phyloP scores from a whole-genome alignment of 2,888 invertebrate genomes.

The Acrocyrtus sp. region DNA sequence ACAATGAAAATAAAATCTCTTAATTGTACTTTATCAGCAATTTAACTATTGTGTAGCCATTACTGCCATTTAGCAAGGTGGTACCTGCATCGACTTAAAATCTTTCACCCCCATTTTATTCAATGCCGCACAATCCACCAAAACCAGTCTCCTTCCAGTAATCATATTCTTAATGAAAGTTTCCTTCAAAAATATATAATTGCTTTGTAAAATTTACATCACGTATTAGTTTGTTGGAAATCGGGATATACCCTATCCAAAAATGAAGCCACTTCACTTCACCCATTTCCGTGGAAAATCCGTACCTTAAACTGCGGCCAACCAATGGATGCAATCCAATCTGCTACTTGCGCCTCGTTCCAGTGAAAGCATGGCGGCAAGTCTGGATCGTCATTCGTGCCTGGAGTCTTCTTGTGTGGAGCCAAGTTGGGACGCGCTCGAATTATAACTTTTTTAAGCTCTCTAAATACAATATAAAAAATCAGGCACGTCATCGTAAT shows the following conservation, averaged over 20 bases:
- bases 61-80: too few relatives aligned
- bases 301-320: slow-evolving; percentile 44
- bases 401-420: slow-evolving; percentile 11
- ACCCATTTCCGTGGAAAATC: too few relatives aligned
- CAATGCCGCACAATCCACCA: slow-evolving; percentile 55
- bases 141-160: slow-evolving; percentile 52
- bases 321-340: slow-evolving; percentile 52
- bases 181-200: slow-evolving; percentile 33
- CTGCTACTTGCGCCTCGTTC: slow-evolving; percentile 53
- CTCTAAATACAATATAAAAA: too few relatives aligned
- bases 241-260: background rate
- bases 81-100: slow-evolving; percentile 53
- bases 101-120: slow-evolving; percentile 60
- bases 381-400: slow-evolving; percentile 42
- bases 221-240: too few relatives aligned
- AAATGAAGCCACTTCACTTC: background rate
- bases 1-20: background rate
- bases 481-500: too few relatives aligned
- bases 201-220: too few relatives aligned
- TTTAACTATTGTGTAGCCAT: too few relatives aligned
- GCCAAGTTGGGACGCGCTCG: slow-evolving; percentile 45
- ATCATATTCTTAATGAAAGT: slow-evolving; percentile 53
- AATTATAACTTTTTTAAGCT: slow-evolving; percentile 53
- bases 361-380: slow-evolving; percentile 53
- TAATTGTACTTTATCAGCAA: background rate